Base-by-base conservation (phyloP, 2,888 invertebrate genomes). In the Morpho achilles region DNA sequence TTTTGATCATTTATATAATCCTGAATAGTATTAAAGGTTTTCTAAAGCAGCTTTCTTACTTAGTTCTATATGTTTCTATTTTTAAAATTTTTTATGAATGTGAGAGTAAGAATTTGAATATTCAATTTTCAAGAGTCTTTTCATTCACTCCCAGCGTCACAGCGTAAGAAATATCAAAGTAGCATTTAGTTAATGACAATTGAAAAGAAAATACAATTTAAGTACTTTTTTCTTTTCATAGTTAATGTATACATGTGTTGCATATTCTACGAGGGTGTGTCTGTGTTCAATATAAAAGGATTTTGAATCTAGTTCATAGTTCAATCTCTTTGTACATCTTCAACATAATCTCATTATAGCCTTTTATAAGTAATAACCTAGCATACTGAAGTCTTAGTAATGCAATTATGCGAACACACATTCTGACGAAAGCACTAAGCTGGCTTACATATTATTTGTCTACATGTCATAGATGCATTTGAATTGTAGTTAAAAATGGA, bases 351-450 rank as follows among this genome's bases (percentile, higher is more conserved):
- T 47, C 51, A 60, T 63, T 58, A 61, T 53, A 50, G 56, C 56
- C 58, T 58, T 61, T 48, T 56, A 58, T 61, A 61, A 56, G 56
- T 46, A 54, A 60, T 32, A 53, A 60, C 56, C 42, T 64, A 53
- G 57, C 58, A 54, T 63, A 61, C 45, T 66, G 81, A 84, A 84
- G 72, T 82, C 82, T 39, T 60, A 73, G 59, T 60, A 66, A 3
- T 58, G 62, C 55, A 49, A 71, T 75, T 71, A 73, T 70, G 66
- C 59, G 67, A 70, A 70, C 70, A 71, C 68, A 69, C 77, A 61
- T 65, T 66, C 63, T 71, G 69, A 69, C 69, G 65, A 64, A 67
- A 67, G 67, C 66, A 60, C 63, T 68, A 74, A 73, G 71, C 68
- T 66, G 69, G 73, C 69, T 75, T 72, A 69, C 44, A 16, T 56